phyloP scores from a whole-genome alignment of 1,140 invertebrate genomes.

The Drosophila santomea region DNA sequence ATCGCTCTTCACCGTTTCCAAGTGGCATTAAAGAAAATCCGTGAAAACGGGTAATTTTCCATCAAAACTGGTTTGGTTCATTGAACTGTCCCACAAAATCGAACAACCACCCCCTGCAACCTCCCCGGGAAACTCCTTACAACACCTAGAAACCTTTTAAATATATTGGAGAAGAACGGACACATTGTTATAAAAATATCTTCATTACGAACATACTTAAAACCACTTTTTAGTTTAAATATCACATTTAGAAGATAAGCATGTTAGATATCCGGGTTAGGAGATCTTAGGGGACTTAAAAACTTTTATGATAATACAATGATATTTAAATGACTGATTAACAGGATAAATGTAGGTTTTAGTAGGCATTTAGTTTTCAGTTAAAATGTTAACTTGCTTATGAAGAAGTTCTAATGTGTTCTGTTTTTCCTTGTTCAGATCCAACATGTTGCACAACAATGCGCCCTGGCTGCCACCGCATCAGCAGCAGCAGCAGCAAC shows the following conservation, averaged over 20 bases:
- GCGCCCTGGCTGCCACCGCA: slow-evolving; percentile 65
- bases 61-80: slow-evolving; percentile 41
- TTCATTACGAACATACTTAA: background rate
- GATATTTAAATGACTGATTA: too few species aligned
- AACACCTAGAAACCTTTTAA: background rate
- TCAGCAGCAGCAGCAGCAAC: slow-evolving; percentile 49
- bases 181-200: too few species aligned
- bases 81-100: slow-evolving; percentile 24
- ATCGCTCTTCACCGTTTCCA: background rate
- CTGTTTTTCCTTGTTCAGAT: slow-evolving; percentile 19
- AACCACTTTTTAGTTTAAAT: background rate
- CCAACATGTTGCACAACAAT: slow-evolving; percentile 75
- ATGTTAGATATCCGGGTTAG: background rate
- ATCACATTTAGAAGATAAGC: background rate
- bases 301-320: background rate
- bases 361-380: background rate
- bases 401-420: background rate
- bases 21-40: background rate
- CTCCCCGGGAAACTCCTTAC: slow-evolving; percentile 1
- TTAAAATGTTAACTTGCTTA: background rate
- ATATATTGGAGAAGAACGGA: too few species aligned
- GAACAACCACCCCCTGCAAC: slow-evolving; percentile 15
- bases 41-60: slow-evolving; percentile 33
- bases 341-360: too few species aligned
- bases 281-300: background rate